Conservation (phyloP, 1,140 invertebrate species). For the Colletes gigas region DNA sequence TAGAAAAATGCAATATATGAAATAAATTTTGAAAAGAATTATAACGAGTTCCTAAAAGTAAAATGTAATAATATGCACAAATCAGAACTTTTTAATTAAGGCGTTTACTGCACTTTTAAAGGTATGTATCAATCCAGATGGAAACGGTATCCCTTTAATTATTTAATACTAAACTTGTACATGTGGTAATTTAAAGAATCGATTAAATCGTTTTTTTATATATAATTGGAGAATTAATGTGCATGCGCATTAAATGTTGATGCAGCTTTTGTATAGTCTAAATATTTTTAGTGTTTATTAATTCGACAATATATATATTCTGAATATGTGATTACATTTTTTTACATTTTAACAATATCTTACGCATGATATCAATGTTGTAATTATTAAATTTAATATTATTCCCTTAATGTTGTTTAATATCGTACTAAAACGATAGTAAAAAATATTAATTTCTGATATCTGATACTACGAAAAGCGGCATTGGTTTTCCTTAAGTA, state of each 20-base stretch:
- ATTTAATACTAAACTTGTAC: background rate
- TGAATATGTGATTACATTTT: background rate
- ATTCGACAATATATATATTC: no score
- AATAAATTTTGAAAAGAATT: background rate
- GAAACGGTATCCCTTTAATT: background rate
- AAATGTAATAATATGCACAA: no score
- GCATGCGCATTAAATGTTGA: background rate
- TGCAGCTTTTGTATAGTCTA: background rate
- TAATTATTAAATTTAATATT: background rate
- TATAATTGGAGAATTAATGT: background rate
- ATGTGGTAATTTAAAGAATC: no score
- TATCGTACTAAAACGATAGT: background rate
- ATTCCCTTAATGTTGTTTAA: background rate
- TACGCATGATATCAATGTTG: background rate
- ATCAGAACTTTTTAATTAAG: no score
- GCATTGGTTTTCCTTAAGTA: background rate
- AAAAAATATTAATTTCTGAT: background rate
- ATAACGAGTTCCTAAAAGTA: background rate
- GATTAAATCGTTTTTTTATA: background rate
- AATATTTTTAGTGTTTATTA: background rate
- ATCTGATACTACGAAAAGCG: background rate
- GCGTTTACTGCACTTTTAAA: no score
- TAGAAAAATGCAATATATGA: background rate
- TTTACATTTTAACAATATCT: background rate
- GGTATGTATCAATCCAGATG: background rate